Percentiles rank a stretch among this genome's conserved stretches.
phyloP scores from a whole-genome alignment of 92 coral and sea anemone genomes.

The Palythoa grandiflora region DNA sequence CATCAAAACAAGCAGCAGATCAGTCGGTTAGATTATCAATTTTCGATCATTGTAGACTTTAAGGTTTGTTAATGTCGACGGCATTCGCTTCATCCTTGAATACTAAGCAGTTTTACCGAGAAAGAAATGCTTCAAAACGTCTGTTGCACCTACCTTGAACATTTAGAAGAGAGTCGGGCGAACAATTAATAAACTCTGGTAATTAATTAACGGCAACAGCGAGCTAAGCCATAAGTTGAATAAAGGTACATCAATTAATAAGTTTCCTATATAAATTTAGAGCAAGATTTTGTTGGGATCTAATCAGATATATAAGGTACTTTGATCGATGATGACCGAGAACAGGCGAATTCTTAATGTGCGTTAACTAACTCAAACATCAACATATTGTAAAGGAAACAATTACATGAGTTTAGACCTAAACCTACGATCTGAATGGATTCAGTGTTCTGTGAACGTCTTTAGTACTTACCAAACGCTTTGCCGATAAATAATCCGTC shows the following conservation, averaged over 20 bases:
- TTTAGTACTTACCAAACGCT: neutral
- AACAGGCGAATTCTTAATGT: neutral
- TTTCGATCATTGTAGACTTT: neutral
- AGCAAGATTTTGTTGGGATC: neutral
- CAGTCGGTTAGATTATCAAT: neutral
- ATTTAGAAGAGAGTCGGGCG: neutral
- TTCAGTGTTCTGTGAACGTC: neutral
- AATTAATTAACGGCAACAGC: constrained; percentile 14
- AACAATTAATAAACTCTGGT: neutral
- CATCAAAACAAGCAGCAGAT: neutral
- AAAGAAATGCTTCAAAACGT: neutral
- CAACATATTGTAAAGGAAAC: neutral
- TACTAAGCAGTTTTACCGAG: neutral
- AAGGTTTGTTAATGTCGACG: constrained; percentile 13
- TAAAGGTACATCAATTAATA: neutral
- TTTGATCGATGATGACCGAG: neutral
- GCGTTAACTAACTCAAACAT: neutral
- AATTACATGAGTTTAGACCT: neutral
- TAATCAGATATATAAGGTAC: neutral
- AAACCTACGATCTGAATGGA: neutral
- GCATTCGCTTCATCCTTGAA: neutral
- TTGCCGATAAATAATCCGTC: neutral
- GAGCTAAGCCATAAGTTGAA: neutral
- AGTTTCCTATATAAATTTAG: neutral
- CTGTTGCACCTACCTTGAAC: neutral